Conservation (phyloP, 2,113 vertebrate species). For the Larimichthys crocea region DNA sequence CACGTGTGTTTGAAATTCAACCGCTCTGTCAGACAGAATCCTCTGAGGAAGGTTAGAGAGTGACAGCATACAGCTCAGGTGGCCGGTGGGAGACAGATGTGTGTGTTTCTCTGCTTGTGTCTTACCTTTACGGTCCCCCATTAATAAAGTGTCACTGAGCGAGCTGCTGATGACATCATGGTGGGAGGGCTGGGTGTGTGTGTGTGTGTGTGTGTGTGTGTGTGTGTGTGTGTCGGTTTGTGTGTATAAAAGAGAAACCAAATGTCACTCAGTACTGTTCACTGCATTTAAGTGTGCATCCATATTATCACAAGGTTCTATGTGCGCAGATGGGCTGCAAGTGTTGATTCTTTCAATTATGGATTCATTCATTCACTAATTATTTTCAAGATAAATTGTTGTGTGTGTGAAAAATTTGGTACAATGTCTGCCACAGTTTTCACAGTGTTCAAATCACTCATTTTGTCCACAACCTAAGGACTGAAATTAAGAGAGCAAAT, state of each 20-base stretch:
- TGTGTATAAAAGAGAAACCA: constrained; percentile 36
- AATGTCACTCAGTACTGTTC: constrained; percentile 33
- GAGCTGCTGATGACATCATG: constrained; percentile 71
- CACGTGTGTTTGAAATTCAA: neutral
- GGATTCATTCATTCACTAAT: neutral
- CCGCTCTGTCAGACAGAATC: constrained; percentile 7
- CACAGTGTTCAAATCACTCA: neutral
- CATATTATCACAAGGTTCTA: neutral
- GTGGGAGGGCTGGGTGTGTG: constrained; percentile 5
- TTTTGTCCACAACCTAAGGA: neutral
- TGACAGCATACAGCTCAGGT: constrained; percentile 48
- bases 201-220: constrained; percentile 9
- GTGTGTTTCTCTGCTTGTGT: constrained; percentile 30
- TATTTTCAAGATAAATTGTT: neutral
- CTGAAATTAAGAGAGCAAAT: too few relatives aligned
- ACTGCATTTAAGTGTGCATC: neutral
- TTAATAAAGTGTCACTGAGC: constrained; percentile 65
- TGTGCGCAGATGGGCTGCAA: neutral
- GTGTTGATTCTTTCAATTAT: neutral
- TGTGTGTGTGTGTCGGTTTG: constrained; percentile 1
- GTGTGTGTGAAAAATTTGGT: too few relatives aligned
- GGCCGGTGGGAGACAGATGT: constrained; percentile 39
- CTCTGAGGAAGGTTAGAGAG: constrained; percentile 30
- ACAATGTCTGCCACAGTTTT: neutral
- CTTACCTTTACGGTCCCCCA: constrained; percentile 51